A percentile compares a stretch with the other conserved stretches of the same genome.
Evolutionary conservation across 2,888 invertebrate species (phyloP).

Genomic region (Drosophila hawaiiensis): DNA sequence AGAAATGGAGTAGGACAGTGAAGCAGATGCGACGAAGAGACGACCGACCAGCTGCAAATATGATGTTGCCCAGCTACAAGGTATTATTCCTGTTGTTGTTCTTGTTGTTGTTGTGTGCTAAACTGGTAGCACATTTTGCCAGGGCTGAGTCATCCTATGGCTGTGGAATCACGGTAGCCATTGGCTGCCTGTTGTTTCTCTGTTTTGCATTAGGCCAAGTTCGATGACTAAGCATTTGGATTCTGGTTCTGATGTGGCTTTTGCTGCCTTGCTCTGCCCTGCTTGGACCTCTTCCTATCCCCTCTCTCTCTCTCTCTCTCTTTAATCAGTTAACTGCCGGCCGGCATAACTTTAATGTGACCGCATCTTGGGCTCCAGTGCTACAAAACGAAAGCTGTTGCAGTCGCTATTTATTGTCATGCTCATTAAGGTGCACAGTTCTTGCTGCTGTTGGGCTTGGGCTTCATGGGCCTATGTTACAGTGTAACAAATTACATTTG

Average conservation of each 20-base stretch:
- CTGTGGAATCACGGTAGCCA: conserved; percentile 49
- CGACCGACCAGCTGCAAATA: conserved; percentile 26
- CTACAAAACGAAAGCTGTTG: conserved; percentile 13
- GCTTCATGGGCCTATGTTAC: background rate
- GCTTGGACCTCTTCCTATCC: background rate
- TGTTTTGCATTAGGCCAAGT: conserved; percentile 76
- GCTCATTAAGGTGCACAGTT: conserved; percentile 36
- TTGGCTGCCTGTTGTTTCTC: conserved; percentile 45
- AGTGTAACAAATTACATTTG: background rate
- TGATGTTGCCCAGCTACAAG: conserved; percentile 24
- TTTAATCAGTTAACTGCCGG: conserved; percentile 48
- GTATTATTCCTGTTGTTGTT: conserved; percentile 17
- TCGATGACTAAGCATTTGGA: conserved; percentile 75
- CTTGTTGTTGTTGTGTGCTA: conserved; percentile 36
- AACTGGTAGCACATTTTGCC: conserved; percentile 76
- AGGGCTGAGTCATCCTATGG: conserved; percentile 50
- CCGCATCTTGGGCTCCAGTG: conserved; percentile 57
- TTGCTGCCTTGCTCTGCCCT: background rate
- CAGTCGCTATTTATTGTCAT: conserved; percentile 53
- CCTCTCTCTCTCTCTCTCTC: conserved; percentile 4
- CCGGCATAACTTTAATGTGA: conserved; percentile 75
- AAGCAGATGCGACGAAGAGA: conserved; percentile 36
- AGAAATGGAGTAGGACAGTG: conserved; percentile 74
- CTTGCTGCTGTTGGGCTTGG: conserved; percentile 33
- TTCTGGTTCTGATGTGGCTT: conserved; percentile 46